phyloP scores from a whole-genome alignment of 1,140 invertebrate genomes.

The Thrips palmi region DNA sequence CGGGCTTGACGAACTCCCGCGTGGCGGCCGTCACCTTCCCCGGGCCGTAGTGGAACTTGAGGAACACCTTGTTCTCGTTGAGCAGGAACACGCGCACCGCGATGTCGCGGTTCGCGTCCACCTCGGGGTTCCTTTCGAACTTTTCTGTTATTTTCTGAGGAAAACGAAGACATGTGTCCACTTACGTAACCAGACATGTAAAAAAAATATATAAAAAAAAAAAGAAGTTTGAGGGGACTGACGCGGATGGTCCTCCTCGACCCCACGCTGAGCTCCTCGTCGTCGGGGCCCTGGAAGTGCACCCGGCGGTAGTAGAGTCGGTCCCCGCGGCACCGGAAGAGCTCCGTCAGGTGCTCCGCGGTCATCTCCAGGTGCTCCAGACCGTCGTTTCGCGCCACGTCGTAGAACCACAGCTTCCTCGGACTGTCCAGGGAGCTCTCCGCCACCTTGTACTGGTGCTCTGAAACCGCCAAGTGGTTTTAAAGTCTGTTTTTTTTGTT shows the following conservation, averaged over 20 bases:
- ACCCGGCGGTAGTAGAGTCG: constrained; percentile 30
- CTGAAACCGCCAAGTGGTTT: not conserved
- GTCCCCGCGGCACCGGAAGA: constrained; percentile 42
- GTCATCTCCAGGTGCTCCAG: constrained; percentile 38
- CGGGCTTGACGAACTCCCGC: constrained; percentile 41
- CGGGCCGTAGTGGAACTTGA: constrained; percentile 47
- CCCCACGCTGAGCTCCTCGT: constrained; percentile 5
- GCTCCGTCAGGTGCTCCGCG: constrained; percentile 35
- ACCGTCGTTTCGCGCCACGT: constrained; percentile 43
- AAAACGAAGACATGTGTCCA: not conserved
- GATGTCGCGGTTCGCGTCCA: constrained; percentile 36
- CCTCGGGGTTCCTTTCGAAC: constrained; percentile 32
- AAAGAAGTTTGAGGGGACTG: too few species aligned
- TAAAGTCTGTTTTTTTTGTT: not conserved
- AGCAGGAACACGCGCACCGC: constrained; percentile 42
- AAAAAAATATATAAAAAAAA: too few species aligned
- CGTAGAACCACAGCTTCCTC: constrained; percentile 47
- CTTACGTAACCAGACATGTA: not conserved
- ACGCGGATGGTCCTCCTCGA: constrained; percentile 8
- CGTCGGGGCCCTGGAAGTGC: not conserved
- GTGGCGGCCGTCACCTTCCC: constrained; percentile 44
- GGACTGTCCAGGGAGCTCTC: too few species aligned
- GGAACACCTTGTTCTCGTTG: constrained; percentile 35
- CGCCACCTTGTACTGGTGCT: constrained; percentile 24
- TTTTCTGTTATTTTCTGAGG: constrained; percentile 36